Evolutionary conservation across 2,888 invertebrate genomes (phyloP), one percentile per base, ranked within the genome.

Genomic region (Orthosia gracilis): DNA sequence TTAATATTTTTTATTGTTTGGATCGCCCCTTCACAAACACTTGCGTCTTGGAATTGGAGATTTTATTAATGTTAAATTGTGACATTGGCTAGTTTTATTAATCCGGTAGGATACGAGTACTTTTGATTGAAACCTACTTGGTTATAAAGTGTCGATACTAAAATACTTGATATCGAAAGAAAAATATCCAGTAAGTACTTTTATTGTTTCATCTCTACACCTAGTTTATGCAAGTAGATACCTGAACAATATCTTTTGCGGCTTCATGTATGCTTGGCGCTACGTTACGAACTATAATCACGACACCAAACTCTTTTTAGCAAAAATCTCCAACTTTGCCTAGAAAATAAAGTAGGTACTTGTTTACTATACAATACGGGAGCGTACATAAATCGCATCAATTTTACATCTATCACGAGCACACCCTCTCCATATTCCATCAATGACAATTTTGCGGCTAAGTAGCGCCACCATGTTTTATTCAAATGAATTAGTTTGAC

Each of bases 381-480:
- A 62, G 52, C 23, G 31, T 78, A 59, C 49, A 55, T 52, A 65
- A 58, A 66, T 71, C 61, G 54, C 69, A 82, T 77, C 67, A 82
- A 82, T 76, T 84, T 84, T 71, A 72, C 69, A 78, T 82, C 82
- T 52, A 77, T 85, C 85, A 70, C 31, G 47, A 31, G n/a, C 73
- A 84, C 68, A 65, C 82, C 59, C 73, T 63, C 73, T 79, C 66
- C 64, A 77, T 76, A 73, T 74, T 75, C 76, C 61, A 65, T 79
- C 85, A 79, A 76, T 65, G 69, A 71, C 69, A 69, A 79, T 85
- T 85, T 84, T 59, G 52, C 85, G 57, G 74, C 40, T 63, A 85
- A 79, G 67, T 65, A 77, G 31, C 21, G 23, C 21, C 54, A 31
- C 31, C 64, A 85, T 85, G 85, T 85, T 87, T 87, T 85, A 87